These are phyloP conservation scores for Corythornis cristatus DNA, from an alignment of 2,113 vertebrate genomes.

Conservation along the genomic window DNA sequence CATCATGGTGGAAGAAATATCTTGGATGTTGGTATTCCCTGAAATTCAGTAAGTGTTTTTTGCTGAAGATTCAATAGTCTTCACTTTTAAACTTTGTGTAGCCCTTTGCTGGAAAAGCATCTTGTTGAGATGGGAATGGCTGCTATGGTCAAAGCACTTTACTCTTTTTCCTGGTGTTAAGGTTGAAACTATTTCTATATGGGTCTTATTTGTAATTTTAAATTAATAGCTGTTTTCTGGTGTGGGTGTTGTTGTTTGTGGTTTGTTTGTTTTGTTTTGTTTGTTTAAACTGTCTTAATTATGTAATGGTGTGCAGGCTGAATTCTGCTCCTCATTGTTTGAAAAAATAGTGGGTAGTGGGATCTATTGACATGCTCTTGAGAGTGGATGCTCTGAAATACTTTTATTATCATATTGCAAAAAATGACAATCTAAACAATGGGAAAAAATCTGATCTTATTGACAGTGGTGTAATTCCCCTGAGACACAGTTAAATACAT, in stretches of 20 bases:
- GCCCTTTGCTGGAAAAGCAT: constrained; percentile 1
- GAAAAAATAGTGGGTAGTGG: not conserved
- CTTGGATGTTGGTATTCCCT: not conserved
- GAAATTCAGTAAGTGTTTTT: not conserved
- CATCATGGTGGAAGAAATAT: not conserved
- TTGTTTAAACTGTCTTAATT: not conserved
- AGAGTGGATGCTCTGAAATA: not conserved
- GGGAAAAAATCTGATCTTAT: not conserved
- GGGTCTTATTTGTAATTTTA: not conserved
- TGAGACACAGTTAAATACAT: not conserved
- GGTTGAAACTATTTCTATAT: not conserved
- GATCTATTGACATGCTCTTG: not conserved
- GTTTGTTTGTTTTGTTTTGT: too few species aligned
- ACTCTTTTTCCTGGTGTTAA: not conserved
- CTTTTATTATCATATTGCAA: not conserved
- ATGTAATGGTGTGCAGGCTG: not conserved
- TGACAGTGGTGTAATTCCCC: not conserved
- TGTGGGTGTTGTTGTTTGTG: fast-evolving
- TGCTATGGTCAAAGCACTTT: not conserved
- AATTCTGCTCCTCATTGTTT: not conserved
- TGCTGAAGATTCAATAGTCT: not conserved
- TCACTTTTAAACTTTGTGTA: not conserved
- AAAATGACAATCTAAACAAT: not conserved
- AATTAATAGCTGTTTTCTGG: not conserved
- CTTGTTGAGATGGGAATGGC: not conserved